These are phyloP conservation scores for Oncopeltus fasciatus DNA, from an alignment of 1,140 invertebrate genomes.

Conservation along the genomic window DNA sequence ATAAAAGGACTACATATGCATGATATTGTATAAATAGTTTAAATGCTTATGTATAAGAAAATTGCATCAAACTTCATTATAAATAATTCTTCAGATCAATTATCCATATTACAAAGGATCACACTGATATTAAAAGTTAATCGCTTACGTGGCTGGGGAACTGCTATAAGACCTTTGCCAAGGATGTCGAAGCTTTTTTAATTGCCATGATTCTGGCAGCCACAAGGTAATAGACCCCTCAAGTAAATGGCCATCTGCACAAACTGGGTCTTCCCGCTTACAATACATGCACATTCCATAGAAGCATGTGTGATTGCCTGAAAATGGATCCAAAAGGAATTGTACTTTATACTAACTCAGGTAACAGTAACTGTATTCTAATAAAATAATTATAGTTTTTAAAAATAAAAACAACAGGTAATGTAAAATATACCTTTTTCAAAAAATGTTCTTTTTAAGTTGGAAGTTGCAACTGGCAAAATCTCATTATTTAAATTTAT, in stretches of 20 bases:
- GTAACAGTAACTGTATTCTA: too few species aligned
- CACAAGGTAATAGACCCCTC: constrained; percentile 77
- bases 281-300: constrained; percentile 86
- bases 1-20: too few species aligned
- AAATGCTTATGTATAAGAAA: too few species aligned
- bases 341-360: background rate
- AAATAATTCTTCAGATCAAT: too few species aligned
- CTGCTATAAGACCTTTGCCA: constrained; percentile 78
- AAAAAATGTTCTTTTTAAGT: constrained; percentile 45
- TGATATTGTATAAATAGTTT: too few species aligned
- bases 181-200: constrained; percentile 56
- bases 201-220: constrained; percentile 51
- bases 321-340: constrained; percentile 9
- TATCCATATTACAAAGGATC: too few species aligned
- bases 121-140: constrained; percentile 5
- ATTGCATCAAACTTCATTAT: too few species aligned
- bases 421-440: constrained; percentile 27
- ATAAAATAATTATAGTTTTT: too few species aligned
- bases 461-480: constrained; percentile 46
- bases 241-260: constrained; percentile 49
- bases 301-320: constrained; percentile 48
- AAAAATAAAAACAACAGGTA: too few species aligned
- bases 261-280: constrained; percentile 62
- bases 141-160: constrained; percentile 41
- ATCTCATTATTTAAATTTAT: constrained; percentile 63